These are phyloP conservation scores for Apaloderma vittatum DNA, from an alignment of 2,113 vertebrate species.

Conservation along the genomic window DNA sequence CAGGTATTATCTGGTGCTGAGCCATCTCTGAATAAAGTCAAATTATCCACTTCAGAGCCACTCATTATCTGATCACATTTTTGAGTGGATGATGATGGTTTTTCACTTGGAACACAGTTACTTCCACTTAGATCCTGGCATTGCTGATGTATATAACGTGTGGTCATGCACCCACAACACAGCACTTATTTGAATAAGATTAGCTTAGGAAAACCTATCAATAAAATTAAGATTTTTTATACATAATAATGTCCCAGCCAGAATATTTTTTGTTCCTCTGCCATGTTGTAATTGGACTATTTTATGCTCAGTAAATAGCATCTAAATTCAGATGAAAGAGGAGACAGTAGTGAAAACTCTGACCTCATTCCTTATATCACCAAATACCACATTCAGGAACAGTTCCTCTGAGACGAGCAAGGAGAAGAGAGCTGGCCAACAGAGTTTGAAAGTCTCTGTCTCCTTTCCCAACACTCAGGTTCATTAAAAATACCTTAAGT, in stretches of 20 bases:
- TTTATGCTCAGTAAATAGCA: background rate
- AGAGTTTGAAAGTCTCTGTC: background rate
- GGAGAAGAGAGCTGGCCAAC: background rate
- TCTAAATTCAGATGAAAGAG: background rate
- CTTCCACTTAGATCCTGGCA: constrained; percentile 26
- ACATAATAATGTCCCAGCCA: too few relatives aligned
- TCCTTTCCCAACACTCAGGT: background rate
- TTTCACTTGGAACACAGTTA: constrained; percentile 26
- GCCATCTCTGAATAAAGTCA: constrained; percentile 41
- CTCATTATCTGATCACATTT: constrained; percentile 50
- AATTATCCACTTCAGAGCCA: constrained; percentile 50
- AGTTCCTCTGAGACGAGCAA: background rate
- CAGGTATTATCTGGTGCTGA: constrained; percentile 52
- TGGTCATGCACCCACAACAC: background rate
- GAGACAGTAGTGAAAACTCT: background rate
- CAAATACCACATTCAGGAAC: background rate
- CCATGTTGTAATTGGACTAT: background rate
- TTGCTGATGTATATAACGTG: background rate
- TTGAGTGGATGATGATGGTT: constrained; percentile 58
- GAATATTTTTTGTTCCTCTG: constrained; percentile 2
- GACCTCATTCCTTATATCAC: rapidly evolving
- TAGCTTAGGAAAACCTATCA: background rate
- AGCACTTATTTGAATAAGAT: background rate
- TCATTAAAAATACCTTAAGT: background rate
- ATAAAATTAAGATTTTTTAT: background rate